Evolutionary conservation across 92 coral and sea anemone genomes (phyloP).

Genomic region (Pocillopora meandrina): DNA sequence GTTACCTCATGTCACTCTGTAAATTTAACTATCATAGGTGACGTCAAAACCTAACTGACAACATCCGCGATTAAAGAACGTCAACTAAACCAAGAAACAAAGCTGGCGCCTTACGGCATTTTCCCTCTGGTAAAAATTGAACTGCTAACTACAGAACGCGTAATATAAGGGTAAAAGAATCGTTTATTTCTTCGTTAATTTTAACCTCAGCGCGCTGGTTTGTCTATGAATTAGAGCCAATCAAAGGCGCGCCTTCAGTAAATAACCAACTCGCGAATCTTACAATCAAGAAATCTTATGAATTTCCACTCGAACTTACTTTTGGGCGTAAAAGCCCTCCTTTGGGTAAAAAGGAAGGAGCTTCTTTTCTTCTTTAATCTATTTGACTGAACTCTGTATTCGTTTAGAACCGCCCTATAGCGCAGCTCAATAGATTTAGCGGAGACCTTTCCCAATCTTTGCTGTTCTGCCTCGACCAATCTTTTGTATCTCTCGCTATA

Average conservation of each 20-base stretch:
- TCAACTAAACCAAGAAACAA: too few relatives aligned
- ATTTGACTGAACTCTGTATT: slow-evolving; percentile 14
- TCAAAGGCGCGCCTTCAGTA: background rate
- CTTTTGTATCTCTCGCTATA: too few relatives aligned
- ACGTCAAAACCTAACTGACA: too few relatives aligned
- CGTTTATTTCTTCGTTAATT: background rate
- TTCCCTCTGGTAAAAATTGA: too few relatives aligned
- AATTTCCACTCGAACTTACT: background rate
- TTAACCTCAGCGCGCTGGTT: background rate
- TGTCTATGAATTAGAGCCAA: background rate
- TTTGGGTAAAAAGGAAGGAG: too few relatives aligned
- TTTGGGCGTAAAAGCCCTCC: background rate
- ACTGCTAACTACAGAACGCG: too few relatives aligned
- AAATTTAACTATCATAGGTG: too few relatives aligned
- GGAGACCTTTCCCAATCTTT: too few relatives aligned
- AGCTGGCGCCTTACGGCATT: too few relatives aligned
- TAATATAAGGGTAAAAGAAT: background rate
- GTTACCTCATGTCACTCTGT: too few relatives aligned
- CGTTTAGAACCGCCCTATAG: slow-evolving; percentile 8
- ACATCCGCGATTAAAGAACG: too few relatives aligned
- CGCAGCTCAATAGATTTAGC: background rate
- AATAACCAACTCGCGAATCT: background rate
- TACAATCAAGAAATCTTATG: background rate
- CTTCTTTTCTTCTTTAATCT: background rate
- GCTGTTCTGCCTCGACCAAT: too few relatives aligned